A percentile compares a stretch with the other conserved stretches of the same genome.
These are phyloP conservation scores for Agelaius tricolor DNA, from an alignment of 2,113 vertebrate genomes.

Conservation along the genomic window DNA sequence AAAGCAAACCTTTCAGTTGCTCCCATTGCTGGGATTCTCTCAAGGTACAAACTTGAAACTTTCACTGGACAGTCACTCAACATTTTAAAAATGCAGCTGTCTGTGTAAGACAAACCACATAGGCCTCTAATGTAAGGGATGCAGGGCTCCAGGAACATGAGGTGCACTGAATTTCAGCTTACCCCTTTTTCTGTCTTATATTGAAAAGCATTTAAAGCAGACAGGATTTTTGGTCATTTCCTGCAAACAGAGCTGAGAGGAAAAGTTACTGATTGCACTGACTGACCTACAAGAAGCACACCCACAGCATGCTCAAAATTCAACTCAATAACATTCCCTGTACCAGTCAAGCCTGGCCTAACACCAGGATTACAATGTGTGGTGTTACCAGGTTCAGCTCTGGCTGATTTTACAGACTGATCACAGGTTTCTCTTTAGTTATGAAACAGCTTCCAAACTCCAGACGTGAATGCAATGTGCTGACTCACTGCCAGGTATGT, in stretches of 20 bases:
- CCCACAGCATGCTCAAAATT: not conserved
- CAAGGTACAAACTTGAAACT: not conserved
- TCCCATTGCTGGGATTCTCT: not conserved
- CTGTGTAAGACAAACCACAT: fast-evolving
- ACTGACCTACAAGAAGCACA: not conserved
- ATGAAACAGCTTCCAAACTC: constrained; percentile 7
- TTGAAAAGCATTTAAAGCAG: not conserved
- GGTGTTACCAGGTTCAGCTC: not conserved
- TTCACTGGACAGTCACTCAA: not conserved
- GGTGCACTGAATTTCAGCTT: not conserved
- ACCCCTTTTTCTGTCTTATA: not conserved
- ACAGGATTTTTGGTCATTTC: constrained; percentile 13
- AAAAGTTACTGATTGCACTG: not conserved
- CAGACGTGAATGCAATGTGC: not conserved
- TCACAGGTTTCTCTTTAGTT: not conserved
- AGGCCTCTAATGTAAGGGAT: not conserved
- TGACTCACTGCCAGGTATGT: constrained; percentile 19
- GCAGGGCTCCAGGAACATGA: not conserved
- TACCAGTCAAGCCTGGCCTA: not conserved
- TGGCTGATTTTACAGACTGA: not conserved
- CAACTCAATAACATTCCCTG: not conserved
- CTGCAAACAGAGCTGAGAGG: not conserved
- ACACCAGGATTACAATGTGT: not conserved
- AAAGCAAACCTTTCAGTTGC: not conserved
- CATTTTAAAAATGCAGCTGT: not conserved